phyloP scores from a whole-genome alignment of 2,888 invertebrate species.

The Capitulum mitella region DNA sequence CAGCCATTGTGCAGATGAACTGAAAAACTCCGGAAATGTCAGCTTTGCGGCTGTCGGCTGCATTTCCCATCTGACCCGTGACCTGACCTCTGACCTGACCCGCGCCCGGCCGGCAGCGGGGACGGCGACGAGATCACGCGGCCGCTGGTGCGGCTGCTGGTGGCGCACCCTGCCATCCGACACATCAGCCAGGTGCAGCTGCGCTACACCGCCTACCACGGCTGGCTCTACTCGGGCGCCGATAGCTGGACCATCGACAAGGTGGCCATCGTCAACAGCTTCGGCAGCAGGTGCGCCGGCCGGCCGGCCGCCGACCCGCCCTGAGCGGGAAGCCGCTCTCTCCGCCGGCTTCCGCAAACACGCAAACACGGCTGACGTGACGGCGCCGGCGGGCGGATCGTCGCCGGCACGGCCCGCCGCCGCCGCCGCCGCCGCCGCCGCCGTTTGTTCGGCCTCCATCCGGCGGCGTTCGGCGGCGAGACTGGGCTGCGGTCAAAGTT shows the following conservation, averaged over 20 bases:
- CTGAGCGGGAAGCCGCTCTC: not conserved
- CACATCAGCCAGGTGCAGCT: slow-evolving; percentile 60
- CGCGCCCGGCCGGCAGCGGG: not conserved
- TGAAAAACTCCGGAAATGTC: no score
- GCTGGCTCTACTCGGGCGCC: slow-evolving; percentile 80
- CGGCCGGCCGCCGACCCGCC: not conserved
- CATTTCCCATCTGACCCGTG: not conserved
- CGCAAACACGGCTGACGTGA: not conserved
- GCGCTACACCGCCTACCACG: slow-evolving; percentile 78
- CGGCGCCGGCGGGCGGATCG: no score
- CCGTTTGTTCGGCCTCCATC: no score
- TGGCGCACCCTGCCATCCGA: slow-evolving; percentile 77
- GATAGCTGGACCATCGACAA: slow-evolving; percentile 73
- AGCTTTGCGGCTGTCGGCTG: no score
- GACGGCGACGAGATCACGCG: slow-evolving; percentile 8
- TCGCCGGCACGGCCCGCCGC: no score
- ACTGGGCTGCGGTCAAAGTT: no score
- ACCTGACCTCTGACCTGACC: not conserved
- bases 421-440: no score
- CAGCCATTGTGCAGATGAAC: no score
- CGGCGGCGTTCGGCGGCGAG: no score
- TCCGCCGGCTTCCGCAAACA: not conserved
- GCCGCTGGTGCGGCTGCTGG: slow-evolving; percentile 61
- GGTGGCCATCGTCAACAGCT: slow-evolving; percentile 73
- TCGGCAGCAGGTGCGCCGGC: slow-evolving; percentile 59